phyloP scores from a whole-genome alignment of 2,113 vertebrate genomes.

The Cygnus buccinator region DNA sequence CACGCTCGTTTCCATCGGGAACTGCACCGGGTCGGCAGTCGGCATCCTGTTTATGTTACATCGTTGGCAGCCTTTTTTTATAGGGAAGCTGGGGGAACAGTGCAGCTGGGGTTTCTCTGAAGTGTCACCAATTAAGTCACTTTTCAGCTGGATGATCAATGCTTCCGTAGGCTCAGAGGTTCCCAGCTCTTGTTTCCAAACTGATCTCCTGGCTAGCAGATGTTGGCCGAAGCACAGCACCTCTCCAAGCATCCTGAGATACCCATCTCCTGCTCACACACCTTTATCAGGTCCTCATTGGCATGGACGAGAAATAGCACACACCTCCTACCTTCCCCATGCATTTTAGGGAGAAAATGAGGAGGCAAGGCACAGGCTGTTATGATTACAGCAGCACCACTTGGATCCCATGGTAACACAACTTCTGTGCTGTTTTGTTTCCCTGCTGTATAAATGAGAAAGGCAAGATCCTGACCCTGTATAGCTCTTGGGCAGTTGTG shows the following conservation, averaged over 20 bases:
- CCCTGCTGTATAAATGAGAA: neutral
- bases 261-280: neutral
- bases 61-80: neutral
- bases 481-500: neutral
- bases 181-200: neutral
- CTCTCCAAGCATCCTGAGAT: neutral
- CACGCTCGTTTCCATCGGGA: neutral
- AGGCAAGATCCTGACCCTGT: neutral
- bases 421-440: neutral
- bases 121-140: constrained; percentile 1
- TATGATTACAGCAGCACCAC: neutral
- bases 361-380: rapidly evolving
- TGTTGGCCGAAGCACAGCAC: rapidly evolving
- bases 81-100: neutral
- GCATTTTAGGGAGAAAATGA: neutral
- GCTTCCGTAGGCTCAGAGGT: neutral
- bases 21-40: neutral
- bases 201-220: neutral
- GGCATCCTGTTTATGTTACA: constrained; percentile 33
- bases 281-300: neutral
- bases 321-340: neutral
- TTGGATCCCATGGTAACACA: neutral
- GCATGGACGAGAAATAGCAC: neutral
- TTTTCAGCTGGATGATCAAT: neutral
- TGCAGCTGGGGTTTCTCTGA: neutral